Base-by-base conservation (phyloP, 2,113 vertebrate genomes). In the Sardina pilchardus region DNA sequence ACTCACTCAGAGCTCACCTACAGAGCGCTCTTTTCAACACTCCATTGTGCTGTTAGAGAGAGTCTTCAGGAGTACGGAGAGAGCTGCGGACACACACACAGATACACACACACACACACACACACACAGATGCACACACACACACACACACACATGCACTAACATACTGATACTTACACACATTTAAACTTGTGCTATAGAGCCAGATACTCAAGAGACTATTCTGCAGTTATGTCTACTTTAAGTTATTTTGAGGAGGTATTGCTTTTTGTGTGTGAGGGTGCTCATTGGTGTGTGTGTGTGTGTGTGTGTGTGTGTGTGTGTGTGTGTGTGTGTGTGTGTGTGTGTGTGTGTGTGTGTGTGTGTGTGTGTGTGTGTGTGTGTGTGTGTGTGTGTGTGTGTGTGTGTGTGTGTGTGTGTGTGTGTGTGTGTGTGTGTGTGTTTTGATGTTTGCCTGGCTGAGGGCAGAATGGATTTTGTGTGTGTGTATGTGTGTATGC, bases 391-490 rank as follows among this genome's bases (percentile, higher is more conserved):
- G 44, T 86, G 44, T 48, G 17, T 3, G n/a, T 42, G 43, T 43
- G 81, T 82, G 43, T 45, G 1, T 85, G 59, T 83, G 42, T 43
- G 82, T 42, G 36, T 71, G 82, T n/a, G n/a, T n/a, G n/a, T n/a
- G n/a, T n/a, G n/a, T n/a, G n/a, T n/a, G n/a, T n/a, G n/a, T n/a
- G n/a, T n/a, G n/a, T n/a, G n/a, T n/a, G n/a, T n/a, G n/a, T 87
- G 4, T 50, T 82, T 84, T 63, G 19, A 21, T 26, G 59, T 26
- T 63, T 63, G 59, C 88, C 45, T 84, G 85, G 86, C 86, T 16
- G 47, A 81, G 50, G 53, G 71, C 47, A 12, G 42, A 44, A 47
- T 12, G 1, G 53, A 80, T 83, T 63, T 81, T 43, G 17, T 3
- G n/a, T 42, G 43, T 43, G 81, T 82, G 43, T 45, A 1, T 85